Percentiles rank a stretch among this genome's conserved stretches.
These are phyloP conservation scores for Chouioia cunea DNA, from an alignment of 2,888 invertebrate species.

Conservation along the genomic window DNA sequence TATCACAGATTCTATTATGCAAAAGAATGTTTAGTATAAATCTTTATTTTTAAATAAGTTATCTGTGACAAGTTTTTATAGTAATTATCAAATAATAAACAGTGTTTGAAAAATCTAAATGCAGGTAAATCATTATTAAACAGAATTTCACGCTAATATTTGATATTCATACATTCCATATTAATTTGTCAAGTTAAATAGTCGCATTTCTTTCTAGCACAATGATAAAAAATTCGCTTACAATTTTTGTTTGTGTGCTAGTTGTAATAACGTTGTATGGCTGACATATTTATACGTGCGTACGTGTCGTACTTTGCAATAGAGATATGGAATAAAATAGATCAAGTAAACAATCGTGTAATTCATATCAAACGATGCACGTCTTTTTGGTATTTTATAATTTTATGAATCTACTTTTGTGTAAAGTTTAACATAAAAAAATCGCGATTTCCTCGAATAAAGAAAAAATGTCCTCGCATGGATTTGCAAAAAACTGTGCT, in stretches of 20 bases:
- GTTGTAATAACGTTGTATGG: slow-evolving; percentile 4
- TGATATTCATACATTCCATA: neutral
- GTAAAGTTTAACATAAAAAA: slow-evolving; percentile 36
- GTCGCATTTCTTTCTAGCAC: slow-evolving; percentile 31
- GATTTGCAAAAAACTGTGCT: slow-evolving; percentile 31
- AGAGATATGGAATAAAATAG: slow-evolving; percentile 30
- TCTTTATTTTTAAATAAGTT: too few species aligned
- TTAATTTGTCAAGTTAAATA: neutral
- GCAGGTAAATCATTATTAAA: too few species aligned
- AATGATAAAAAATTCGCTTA: slow-evolving; percentile 19
- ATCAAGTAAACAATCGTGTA: slow-evolving; percentile 31
- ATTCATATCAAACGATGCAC: slow-evolving; percentile 29
- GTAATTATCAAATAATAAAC: too few species aligned
- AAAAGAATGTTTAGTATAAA: neutral
- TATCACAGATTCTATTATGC: slow-evolving; percentile 13
- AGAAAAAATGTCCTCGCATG: slow-evolving; percentile 17
- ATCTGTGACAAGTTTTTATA: too few species aligned
- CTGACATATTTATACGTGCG: neutral
- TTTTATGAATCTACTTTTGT: too few species aligned
- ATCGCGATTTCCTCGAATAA: slow-evolving; percentile 33
- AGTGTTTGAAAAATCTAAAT: too few species aligned
- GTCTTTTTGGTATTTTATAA: neutral
- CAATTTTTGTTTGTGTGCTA: slow-evolving; percentile 1
- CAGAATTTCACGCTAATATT: too few species aligned
- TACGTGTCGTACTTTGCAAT: too few species aligned